Conservation (phyloP, 2,113 vertebrate genomes). For the Leptosomus discolor region DNA sequence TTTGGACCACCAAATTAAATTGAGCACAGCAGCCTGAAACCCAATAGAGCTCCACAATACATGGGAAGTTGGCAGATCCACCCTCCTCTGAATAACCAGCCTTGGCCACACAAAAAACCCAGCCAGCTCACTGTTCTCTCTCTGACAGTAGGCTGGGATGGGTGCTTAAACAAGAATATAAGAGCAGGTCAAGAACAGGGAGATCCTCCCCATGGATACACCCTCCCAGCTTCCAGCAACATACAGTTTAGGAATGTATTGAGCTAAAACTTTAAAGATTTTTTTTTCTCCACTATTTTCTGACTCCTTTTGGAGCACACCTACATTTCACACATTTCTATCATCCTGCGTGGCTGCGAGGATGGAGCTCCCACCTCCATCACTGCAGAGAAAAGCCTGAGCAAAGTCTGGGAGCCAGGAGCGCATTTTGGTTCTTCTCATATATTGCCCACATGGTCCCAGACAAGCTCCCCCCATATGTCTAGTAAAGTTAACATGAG, state of each 20-base stretch:
- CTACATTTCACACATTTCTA: not conserved
- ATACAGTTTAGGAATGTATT: not conserved
- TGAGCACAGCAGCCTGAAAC: not conserved
- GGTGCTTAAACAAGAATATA: not conserved
- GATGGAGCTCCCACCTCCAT: not conserved
- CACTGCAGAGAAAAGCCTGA: not conserved
- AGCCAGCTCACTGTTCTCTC: not conserved
- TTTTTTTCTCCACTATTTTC: not conserved
- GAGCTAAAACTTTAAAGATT: not conserved
- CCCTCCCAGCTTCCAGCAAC: not conserved
- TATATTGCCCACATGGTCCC: not conserved
- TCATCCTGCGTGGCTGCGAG: rapidly evolving
- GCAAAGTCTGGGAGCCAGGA: not conserved
- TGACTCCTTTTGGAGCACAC: not conserved
- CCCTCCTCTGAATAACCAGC: not conserved
- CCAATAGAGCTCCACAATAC: rapidly evolving
- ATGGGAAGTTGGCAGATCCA: not conserved
- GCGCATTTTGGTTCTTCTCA: not conserved
- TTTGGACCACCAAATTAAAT: not conserved
- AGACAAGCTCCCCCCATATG: not conserved
- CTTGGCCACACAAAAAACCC: rapidly evolving
- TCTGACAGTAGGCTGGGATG: not conserved
- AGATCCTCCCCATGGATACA: not conserved
- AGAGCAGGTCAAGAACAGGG: not conserved
- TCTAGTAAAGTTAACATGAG: not conserved